Percentiles rank a stretch among this genome's conserved stretches.
These are phyloP conservation scores for Netelia fuscicornis DNA, from an alignment of 2,888 invertebrate species.

Conservation along the genomic window DNA sequence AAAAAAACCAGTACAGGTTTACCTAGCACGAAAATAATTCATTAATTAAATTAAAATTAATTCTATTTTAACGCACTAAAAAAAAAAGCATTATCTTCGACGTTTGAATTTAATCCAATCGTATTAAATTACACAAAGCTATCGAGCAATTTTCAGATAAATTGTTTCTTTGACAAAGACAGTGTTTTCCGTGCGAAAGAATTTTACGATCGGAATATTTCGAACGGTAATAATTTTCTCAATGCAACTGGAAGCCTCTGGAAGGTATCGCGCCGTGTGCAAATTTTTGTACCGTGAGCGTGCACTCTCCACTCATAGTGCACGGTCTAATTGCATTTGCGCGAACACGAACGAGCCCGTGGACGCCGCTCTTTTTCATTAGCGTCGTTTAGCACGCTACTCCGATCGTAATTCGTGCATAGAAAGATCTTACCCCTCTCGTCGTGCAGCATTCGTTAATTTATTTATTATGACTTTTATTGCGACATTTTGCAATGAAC, in stretches of 20 bases:
- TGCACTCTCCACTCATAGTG: constrained; percentile 34
- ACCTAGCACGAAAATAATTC: neutral
- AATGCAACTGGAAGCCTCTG: constrained; percentile 15
- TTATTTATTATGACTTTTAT: neutral
- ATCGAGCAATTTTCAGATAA: too few relatives aligned
- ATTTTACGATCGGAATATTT: too few relatives aligned
- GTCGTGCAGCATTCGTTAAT: neutral
- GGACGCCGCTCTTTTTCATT: constrained; percentile 46
- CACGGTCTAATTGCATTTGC: constrained; percentile 60
- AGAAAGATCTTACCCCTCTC: neutral
- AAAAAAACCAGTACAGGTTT: constrained; percentile 7
- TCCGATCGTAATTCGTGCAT: constrained; percentile 32
- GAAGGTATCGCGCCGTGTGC: neutral
- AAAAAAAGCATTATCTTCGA: neutral
- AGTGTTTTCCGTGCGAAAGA: too few relatives aligned
- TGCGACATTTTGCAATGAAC: neutral
- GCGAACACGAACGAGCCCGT: constrained; percentile 44
- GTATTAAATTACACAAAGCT: neutral
- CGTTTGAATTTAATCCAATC: neutral
- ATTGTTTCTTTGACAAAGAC: too few relatives aligned
- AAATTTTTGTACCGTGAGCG: constrained; percentile 40
- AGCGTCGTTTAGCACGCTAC: constrained; percentile 48
- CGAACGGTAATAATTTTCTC: too few relatives aligned
- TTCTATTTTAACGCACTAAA: neutral
- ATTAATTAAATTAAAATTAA: neutral